Percentiles rank a stretch among this genome's conserved stretches.
Conservation (phyloP, 2,888 invertebrate species). For the Crioceris asparagi region DNA sequence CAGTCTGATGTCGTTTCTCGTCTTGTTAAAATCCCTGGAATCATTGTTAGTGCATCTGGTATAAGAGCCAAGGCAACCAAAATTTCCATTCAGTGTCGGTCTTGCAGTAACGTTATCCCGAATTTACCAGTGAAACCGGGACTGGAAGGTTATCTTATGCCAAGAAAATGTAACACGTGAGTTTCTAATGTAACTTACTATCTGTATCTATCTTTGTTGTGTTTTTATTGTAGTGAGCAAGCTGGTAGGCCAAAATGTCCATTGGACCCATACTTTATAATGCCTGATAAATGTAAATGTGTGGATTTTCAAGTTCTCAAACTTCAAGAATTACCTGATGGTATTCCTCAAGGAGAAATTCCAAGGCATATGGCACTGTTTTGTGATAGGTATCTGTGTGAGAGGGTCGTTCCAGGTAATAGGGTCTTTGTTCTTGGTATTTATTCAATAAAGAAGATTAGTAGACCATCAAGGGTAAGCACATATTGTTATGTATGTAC, state of each 20-base stretch:
- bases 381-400: constrained; percentile 88
- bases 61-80: constrained; percentile 92
- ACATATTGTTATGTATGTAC: not conserved
- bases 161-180: constrained; percentile 88
- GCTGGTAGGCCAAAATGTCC: constrained; percentile 89
- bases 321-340: constrained; percentile 91
- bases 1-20: constrained; percentile 89
- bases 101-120: constrained; percentile 80
- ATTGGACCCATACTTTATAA: constrained; percentile 93
- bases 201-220: constrained; percentile 3
- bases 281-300: constrained; percentile 95
- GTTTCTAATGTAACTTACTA: constrained; percentile 28
- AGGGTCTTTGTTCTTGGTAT: constrained; percentile 88
- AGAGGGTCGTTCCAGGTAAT: constrained; percentile 93
- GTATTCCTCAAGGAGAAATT: constrained; percentile 93
- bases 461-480: constrained; percentile 48
- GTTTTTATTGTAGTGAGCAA: constrained; percentile 58
- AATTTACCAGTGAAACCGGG: constrained; percentile 90
- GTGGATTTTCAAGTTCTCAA: constrained; percentile 98
- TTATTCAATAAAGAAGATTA: constrained; percentile 87
- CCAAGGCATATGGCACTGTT: constrained; percentile 92
- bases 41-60: constrained; percentile 86
- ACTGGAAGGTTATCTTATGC: constrained; percentile 89
- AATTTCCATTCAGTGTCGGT: constrained; percentile 91
- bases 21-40: constrained; percentile 90